Percentiles rank a stretch among this genome's conserved stretches.
Evolutionary conservation across 2,797 vertebrate species (phyloP).

Genomic region (Sparus aurata): DNA sequence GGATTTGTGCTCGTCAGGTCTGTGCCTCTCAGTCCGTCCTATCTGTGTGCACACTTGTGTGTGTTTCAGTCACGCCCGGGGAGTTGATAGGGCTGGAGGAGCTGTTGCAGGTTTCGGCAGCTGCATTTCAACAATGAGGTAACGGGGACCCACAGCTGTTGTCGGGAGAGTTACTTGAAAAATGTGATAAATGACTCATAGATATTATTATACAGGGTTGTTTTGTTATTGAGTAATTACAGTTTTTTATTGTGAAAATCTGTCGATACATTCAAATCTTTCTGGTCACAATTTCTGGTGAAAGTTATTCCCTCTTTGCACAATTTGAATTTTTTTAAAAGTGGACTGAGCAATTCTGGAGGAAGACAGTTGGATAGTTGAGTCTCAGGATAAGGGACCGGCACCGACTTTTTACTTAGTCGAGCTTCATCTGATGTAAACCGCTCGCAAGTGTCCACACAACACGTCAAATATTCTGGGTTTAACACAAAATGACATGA

Average conservation of each 20-base stretch:
- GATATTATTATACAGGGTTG: background rate
- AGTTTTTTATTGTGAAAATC: too few species aligned
- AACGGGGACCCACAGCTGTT: background rate
- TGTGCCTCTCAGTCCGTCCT: constrained; percentile 12
- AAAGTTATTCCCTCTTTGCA: too few species aligned
- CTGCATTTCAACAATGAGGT: constrained; percentile 15
- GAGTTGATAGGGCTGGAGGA: background rate
- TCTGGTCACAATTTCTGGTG: too few species aligned
- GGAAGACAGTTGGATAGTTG: too few species aligned
- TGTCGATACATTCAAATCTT: background rate
- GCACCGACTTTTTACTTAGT: background rate
- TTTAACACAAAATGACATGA: background rate
- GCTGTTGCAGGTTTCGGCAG: constrained; percentile 4
- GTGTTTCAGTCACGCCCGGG: constrained; percentile 7
- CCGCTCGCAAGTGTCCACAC: background rate
- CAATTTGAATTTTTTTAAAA: too few species aligned
- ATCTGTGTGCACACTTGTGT: constrained; percentile 13
- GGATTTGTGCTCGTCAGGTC: background rate
- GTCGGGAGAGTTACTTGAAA: background rate
- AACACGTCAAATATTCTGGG: background rate
- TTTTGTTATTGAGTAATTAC: too few species aligned
- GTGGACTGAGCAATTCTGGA: too few species aligned
- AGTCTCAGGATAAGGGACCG: too few species aligned
- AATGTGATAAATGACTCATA: background rate
- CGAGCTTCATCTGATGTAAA: background rate